A percentile compares a stretch with the other conserved stretches of the same genome.
Conservation (phyloP, 2,888 invertebrate species). For the Cataglyphis livida region DNA sequence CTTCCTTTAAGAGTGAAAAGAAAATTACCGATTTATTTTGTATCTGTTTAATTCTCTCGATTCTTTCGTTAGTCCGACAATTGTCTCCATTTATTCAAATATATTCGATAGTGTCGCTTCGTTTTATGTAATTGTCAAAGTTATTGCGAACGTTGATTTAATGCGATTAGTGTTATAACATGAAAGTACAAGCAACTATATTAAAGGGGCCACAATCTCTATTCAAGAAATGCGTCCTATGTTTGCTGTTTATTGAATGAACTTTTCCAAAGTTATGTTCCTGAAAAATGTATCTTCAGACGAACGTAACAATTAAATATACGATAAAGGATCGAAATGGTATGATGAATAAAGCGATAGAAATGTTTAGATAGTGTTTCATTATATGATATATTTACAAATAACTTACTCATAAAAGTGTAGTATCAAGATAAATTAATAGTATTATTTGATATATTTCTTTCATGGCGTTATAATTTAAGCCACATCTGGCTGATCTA, state of each 20-base stretch:
- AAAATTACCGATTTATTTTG: conserved; percentile 72
- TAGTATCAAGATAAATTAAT: conserved; percentile 44
- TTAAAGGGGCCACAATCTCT: conserved; percentile 57
- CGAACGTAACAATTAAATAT: neutral
- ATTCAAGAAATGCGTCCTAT: neutral
- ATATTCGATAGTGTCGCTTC: neutral
- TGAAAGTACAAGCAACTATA: conserved; percentile 61
- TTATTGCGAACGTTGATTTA: conserved; percentile 32
- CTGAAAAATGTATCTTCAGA: neutral
- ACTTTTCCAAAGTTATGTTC: neutral
- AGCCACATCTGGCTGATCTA: neutral
- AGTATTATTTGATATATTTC: conserved; percentile 8
- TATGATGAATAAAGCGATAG: conserved; percentile 12
- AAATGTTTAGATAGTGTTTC: conserved; percentile 52
- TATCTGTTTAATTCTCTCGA: conserved; percentile 67
- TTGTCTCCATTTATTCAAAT: neutral
- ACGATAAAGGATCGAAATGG: neutral
- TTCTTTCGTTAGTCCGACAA: neutral
- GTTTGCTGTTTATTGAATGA: neutral
- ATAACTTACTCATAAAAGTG: conserved; percentile 62
- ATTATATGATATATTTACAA: conserved; percentile 60
- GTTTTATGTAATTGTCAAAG: neutral
- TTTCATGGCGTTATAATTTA: neutral
- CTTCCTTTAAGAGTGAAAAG: neutral
- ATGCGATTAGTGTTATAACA: conserved; percentile 6